Base-by-base conservation (phyloP, 1,140 invertebrate species). In the Drosophila punjabiensis region DNA sequence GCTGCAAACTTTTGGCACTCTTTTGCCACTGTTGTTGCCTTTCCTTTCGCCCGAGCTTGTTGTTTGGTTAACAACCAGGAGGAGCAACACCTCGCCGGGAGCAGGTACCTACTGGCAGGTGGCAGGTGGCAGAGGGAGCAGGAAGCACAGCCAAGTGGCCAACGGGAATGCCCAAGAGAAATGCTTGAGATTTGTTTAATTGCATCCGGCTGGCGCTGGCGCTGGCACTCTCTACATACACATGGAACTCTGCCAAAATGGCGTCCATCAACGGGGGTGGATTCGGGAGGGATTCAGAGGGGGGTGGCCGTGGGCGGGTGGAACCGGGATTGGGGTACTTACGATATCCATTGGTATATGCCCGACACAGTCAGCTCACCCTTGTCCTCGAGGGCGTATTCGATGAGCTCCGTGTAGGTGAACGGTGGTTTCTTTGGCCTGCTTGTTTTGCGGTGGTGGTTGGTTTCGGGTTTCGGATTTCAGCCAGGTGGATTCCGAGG, bases 301-400 rank as follows among this genome's bases (percentile, higher is more conserved):
- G 7, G 24, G 10, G 13, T 24, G 28, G 18, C 37, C 11, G 13
- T 24, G 28, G 18, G 32, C 11, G 53, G n/a, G 32, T 50, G 18
- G 62, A 13, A 39, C 35, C 28, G 50, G 28, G 52, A 18, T 43
- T 32, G 39, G 30, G 58, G 69, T 85, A 97, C 97, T 98, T 94
- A 98, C 97, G 97, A 97, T 80, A 98, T 98, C 97, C 97, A 98
- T 76, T 97, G 96, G 93, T 98, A 98, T 83, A 98, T 98, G 35
- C 96, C 97, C 9, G 97, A 97, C n/a, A 98, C 97, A 2, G 97
- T 98, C 52, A 98, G 93, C 93, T 97, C 96, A 52, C 97, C 96
- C 84, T 95, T 96, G 91, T 97, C 97, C 82, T 95, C 95, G 53
- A 98, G 92, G 48, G 97, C 97, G 86, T 96, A 95, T 93, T 98